phyloP scores from a whole-genome alignment of 1,140 invertebrate species.

The Bursaphelenchus mucronatus region DNA sequence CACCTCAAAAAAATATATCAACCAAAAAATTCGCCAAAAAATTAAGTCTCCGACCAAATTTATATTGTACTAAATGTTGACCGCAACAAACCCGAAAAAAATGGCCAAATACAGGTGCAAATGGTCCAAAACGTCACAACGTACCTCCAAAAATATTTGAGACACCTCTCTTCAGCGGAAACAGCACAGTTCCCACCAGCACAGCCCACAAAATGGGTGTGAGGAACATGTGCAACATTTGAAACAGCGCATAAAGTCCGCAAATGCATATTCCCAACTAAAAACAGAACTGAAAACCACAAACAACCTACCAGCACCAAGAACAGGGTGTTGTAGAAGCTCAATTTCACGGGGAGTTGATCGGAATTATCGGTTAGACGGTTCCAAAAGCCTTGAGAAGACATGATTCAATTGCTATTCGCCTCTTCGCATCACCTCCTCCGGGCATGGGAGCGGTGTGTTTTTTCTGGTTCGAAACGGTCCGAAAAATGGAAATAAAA shows the following conservation, averaged over 20 bases:
- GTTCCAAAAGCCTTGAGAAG: constrained; percentile 22
- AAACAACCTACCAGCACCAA: constrained; percentile 39
- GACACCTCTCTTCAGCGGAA: constrained; percentile 19
- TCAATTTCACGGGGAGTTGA: constrained; percentile 39
- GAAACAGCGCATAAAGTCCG: constrained; percentile 47
- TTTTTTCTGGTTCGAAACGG: too few species aligned
- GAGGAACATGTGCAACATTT: constrained; percentile 46
- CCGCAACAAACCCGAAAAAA: background rate
- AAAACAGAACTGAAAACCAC: constrained; percentile 21
- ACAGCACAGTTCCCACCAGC: constrained; percentile 39
- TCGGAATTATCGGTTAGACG: constrained; percentile 23
- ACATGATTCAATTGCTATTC: too few species aligned
- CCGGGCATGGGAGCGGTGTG: too few species aligned
- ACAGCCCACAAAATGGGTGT: constrained; percentile 46
- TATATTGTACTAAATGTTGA: constrained; percentile 9
- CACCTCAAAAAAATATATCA: background rate
- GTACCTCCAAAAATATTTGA: constrained; percentile 1
- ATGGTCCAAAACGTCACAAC: constrained; percentile 9
- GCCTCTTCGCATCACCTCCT: too few species aligned
- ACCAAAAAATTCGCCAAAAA: background rate
- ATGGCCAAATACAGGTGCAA: background rate
- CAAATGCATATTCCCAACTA: constrained; percentile 38
- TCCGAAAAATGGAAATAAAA: too few species aligned
- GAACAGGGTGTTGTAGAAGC: constrained; percentile 49
- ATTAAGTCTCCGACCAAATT: constrained; percentile 2